phyloP scores from a whole-genome alignment of 2,888 invertebrate species.

The Thecophora atra region DNA sequence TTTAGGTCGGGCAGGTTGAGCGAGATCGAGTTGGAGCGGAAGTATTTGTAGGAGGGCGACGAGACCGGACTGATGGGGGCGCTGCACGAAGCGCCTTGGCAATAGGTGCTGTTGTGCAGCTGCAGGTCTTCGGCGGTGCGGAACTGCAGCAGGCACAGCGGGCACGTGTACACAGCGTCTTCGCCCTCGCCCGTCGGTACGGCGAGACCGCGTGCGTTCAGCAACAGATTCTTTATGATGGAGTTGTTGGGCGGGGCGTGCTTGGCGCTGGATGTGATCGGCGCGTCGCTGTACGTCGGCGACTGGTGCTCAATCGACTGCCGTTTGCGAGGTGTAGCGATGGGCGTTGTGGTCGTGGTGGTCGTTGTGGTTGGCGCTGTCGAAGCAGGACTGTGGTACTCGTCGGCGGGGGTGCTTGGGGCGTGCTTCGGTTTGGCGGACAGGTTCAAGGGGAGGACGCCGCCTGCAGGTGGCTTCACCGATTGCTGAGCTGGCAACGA shows the following conservation, averaged over 20 bases:
- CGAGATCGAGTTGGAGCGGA: conserved; percentile 72
- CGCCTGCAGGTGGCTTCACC: not conserved
- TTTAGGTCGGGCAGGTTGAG: conserved; percentile 70
- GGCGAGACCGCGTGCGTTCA: conserved; percentile 72
- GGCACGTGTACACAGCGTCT: conserved; percentile 75
- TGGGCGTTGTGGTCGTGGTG: conserved; percentile 35
- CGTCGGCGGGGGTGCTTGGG: not conserved
- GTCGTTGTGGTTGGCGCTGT: conserved; percentile 9
- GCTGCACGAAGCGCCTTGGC: conserved; percentile 73
- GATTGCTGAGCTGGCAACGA: conserved; percentile 34
- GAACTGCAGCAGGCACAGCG: conserved; percentile 80
- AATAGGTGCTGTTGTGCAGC: conserved; percentile 81
- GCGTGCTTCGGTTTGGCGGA: conserved; percentile 53
- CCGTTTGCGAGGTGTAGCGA: conserved; percentile 47
- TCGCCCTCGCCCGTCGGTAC: conserved; percentile 70
- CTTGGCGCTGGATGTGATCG: conserved; percentile 21
- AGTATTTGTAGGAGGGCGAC: conserved; percentile 66
- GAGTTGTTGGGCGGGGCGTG: conserved; percentile 72
- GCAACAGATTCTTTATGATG: conserved; percentile 79
- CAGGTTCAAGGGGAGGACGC: conserved; percentile 53
- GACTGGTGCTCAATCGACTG: conserved; percentile 50
- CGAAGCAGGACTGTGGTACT: not conserved
- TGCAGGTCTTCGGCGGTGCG: conserved; percentile 83
- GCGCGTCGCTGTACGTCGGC: conserved; percentile 43
- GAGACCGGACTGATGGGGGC: conserved; percentile 63